Evolutionary conservation across 1,140 invertebrate species (phyloP).

Genomic region (Littorina saxatilis): DNA sequence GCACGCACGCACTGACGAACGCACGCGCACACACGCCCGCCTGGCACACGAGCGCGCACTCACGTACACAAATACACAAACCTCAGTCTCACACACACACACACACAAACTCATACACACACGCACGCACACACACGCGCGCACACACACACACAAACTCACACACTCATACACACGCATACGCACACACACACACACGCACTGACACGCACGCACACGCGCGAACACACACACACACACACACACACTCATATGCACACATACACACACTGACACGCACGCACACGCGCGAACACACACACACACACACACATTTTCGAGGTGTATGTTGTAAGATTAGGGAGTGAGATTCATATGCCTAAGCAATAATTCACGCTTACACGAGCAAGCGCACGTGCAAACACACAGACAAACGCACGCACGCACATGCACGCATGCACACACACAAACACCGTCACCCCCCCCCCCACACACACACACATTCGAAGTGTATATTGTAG

Average conservation of each 20-base stretch:
- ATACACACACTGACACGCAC: neutral
- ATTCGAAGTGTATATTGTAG: too few species aligned
- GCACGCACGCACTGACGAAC: neutral
- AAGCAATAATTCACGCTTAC: too few species aligned
- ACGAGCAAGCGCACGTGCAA: neutral
- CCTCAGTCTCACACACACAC: constrained; percentile 9
- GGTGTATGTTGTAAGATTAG: too few species aligned
- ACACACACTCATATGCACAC: neutral
- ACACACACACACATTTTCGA: neutral
- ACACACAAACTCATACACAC: neutral
- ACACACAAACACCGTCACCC: neutral
- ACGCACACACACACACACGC: neutral
- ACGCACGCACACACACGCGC: neutral
- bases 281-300: neutral
- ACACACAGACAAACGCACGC: neutral
- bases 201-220: constrained; percentile 1
- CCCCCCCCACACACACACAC: neutral
- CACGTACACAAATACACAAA: neutral
- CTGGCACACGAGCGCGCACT: neutral
- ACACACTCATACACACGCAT: constrained; percentile 3
- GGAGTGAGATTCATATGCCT: too few species aligned
- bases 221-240: neutral
- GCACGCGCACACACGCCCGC: neutral
- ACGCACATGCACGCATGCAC: too few species aligned
- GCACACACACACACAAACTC: neutral